A percentile compares a stretch with the other conserved stretches of the same genome.
Evolutionary conservation across 2,113 vertebrate genomes (phyloP).

Genomic region (Pluvianellus socialis): DNA sequence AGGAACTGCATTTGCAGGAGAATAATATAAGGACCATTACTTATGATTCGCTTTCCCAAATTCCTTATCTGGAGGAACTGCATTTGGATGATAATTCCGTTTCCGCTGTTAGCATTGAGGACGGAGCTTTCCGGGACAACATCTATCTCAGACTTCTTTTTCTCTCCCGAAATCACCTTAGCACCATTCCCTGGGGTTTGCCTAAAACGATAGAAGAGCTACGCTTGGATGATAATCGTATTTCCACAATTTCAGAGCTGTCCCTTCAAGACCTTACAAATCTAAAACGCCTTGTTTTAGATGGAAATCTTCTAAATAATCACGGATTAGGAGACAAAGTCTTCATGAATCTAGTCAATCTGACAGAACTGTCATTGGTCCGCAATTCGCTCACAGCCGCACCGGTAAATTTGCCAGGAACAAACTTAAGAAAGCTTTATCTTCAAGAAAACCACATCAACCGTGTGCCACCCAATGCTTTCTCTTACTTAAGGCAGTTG

Average conservation of each 20-base stretch:
- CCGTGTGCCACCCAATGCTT: slow-evolving; percentile 88
- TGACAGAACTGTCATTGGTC: slow-evolving; percentile 94
- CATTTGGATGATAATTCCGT: slow-evolving; percentile 99
- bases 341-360: slow-evolving; percentile 91
- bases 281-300: slow-evolving; percentile 94
- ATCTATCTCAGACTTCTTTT: slow-evolving; percentile 94
- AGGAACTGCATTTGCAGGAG: slow-evolving; percentile 98
- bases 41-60: slow-evolving; percentile 92
- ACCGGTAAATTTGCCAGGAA: slow-evolving; percentile 91
- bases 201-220: slow-evolving; percentile 97
- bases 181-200: slow-evolving; percentile 94
- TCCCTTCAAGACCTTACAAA: slow-evolving; percentile 97
- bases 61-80: slow-evolving; percentile 95
- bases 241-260: slow-evolving; percentile 94
- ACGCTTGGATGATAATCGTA: slow-evolving; percentile 98
- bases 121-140: slow-evolving; percentile 95
- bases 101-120: slow-evolving; percentile 97
- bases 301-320: slow-evolving; percentile 96
- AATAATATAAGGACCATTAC: slow-evolving; percentile 98
- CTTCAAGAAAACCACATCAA: slow-evolving; percentile 99
- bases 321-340: slow-evolving; percentile 93
- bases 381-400: slow-evolving; percentile 93
- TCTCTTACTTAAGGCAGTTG: slow-evolving; percentile 92
- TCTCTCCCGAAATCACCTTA: slow-evolving; percentile 96
- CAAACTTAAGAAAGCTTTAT: slow-evolving; percentile 92